Percentiles rank a stretch among this genome's conserved stretches.
Evolutionary conservation across 2,888 invertebrate genomes (phyloP).

Genomic region (Eustalomyia histrio): DNA sequence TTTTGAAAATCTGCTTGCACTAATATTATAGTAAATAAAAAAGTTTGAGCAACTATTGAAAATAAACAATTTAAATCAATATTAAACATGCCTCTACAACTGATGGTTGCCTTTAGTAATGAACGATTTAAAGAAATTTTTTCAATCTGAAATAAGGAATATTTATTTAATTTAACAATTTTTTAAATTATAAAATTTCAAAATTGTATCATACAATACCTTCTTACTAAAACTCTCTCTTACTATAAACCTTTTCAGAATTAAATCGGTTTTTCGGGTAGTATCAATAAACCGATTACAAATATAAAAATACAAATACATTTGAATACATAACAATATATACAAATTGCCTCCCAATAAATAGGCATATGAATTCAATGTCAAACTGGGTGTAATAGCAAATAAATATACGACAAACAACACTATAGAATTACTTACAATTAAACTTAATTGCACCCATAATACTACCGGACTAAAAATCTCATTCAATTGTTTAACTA

Average conservation of each 20-base stretch:
- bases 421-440: conserved; percentile 42
- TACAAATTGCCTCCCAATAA: conserved; percentile 39
- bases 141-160: conserved; percentile 41
- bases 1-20: conserved; percentile 28
- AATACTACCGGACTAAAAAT: conserved; percentile 24
- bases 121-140: conserved; percentile 29
- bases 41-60: conserved; percentile 37
- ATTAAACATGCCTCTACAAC: conserved; percentile 12
- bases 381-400: not conserved
- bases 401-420: conserved; percentile 30
- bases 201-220: not conserved
- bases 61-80: conserved; percentile 40
- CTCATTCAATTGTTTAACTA: conserved; percentile 17
- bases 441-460: conserved; percentile 36
- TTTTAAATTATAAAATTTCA: not conserved
- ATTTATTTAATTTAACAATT: not conserved
- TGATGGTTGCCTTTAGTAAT: not conserved
- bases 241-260: not conserved
- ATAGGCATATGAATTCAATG: conserved; percentile 17
- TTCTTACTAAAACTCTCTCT: not conserved
- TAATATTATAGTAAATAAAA: conserved; percentile 43
- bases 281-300: conserved; percentile 24
- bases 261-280: conserved; percentile 12
- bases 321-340: conserved; percentile 28
- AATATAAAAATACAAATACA: conserved; percentile 43